phyloP scores from a whole-genome alignment of 2,888 invertebrate genomes.

The Gryllus longicercus region DNA sequence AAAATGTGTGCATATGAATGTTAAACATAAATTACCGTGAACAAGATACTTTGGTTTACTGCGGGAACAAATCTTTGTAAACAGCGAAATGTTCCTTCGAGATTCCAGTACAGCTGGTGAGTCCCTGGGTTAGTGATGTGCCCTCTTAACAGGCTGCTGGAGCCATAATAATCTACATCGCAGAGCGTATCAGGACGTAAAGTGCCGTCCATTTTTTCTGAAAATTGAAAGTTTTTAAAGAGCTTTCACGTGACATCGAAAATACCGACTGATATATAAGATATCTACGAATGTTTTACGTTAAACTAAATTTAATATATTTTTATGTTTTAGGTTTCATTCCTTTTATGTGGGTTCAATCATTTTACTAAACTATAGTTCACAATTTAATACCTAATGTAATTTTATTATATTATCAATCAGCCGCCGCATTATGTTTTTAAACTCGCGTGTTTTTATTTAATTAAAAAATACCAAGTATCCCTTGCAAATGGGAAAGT shows the following conservation, averaged over 20 bases:
- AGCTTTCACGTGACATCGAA: constrained; percentile 40
- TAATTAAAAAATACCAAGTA: no score
- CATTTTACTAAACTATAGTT: no score
- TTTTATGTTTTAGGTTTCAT: no score
- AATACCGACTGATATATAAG: no score
- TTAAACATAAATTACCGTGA: not conserved
- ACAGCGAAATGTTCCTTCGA: constrained; percentile 64
- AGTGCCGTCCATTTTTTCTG: constrained; percentile 70
- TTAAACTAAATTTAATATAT: no score
- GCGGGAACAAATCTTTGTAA: constrained; percentile 69
- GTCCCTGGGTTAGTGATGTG: constrained; percentile 56
- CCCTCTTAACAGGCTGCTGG: constrained; percentile 61
- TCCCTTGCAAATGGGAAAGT: no score
- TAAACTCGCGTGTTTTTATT: no score
- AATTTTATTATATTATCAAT: no score
- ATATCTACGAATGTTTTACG: no score
- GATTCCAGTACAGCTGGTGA: constrained; percentile 65
- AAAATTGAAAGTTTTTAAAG: constrained; percentile 31
- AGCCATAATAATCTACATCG: constrained; percentile 69
- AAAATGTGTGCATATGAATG: not conserved
- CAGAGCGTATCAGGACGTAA: constrained; percentile 68
- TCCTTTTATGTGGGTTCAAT: no score
- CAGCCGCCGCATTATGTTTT: no score
- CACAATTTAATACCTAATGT: no score
- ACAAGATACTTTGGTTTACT: constrained; percentile 59